Base-by-base conservation (phyloP, 2,113 vertebrate genomes). In the Hymenochirus boettgeri region DNA sequence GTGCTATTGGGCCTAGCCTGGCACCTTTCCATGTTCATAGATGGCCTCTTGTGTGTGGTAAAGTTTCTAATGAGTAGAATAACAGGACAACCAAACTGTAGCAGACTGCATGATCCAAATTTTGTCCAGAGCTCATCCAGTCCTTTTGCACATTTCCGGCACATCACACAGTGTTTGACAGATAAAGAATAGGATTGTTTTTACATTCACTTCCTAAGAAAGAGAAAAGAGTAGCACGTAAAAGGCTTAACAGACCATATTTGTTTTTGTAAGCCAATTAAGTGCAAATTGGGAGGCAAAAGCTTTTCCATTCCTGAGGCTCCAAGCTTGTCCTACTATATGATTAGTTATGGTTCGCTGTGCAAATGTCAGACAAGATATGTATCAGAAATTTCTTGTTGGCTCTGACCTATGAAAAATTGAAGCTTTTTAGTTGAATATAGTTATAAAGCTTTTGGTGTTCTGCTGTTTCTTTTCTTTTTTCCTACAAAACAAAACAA, bases 31-130 rank as follows among this genome's bases (percentile, higher is more conserved):
- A 67, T 73, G 72, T 42, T 64, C 33, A 67, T 72, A 74, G 73
- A 69, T 70, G 72, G 75, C 69, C 76, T 55, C 80, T 79, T 77
- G 82, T 82, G 80, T 76, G n/a, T 5, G 71, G 76, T 75, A 81
- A 88, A 89, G 85, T 82, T 13, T 17, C 15, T 42, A n/a, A 42
- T n/a, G 15, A 42, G 6, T 15, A 42, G 17, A 5, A 15, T 42
- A 4, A 42, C 13, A 42, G n/a, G 39, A 15, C 15, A 15, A 42
- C 13, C 39, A 42, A 5, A 42, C 39, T 42, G 17, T 15, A 42
- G 39, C 39, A 42, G 15, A 42, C 11, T 35, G 10, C 15, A n/a
- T 42, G 11, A 42, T n/a, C 39, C 7, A 15, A 42, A 42, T 54
- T 15, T n/a, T 15, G 19, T 10, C 5, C 21, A 21, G 45, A 33